These are phyloP conservation scores for Ateles fusciceps DNA, from an alignment of 2,797 vertebrate genomes.

Conservation along the genomic window DNA sequence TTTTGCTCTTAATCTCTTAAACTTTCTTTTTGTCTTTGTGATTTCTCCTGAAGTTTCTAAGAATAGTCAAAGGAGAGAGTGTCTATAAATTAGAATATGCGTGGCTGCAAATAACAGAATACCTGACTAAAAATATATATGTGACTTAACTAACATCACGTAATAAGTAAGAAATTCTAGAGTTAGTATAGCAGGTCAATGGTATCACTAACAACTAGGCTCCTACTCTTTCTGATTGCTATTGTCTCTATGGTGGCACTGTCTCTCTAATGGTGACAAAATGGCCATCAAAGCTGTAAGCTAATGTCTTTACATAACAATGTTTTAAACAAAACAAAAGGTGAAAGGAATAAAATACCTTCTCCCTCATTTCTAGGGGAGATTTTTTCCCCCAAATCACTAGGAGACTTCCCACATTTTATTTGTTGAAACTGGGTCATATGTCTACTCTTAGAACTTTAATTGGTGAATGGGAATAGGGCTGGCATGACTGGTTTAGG, in stretches of 20 bases:
- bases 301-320: background rate
- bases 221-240: background rate
- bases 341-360: background rate
- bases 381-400: background rate
- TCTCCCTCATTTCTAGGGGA: background rate
- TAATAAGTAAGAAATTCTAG: background rate
- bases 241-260: background rate
- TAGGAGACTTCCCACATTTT: background rate
- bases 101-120: slow-evolving; percentile 11
- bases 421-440: background rate
- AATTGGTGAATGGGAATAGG: background rate
- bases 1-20: background rate
- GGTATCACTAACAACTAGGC: background rate
- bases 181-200: background rate
- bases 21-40: background rate
- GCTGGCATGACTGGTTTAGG: background rate
- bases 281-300: background rate
- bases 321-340: background rate
- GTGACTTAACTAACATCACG: background rate
- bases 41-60: slow-evolving; percentile 3
- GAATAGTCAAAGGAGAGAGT: background rate
- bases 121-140: background rate
- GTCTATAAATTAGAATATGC: background rate
- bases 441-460: background rate
- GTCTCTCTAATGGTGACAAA: background rate